Evolutionary conservation across 2,797 vertebrate species (phyloP).

Genomic region (Knipowitschia caucasica): DNA sequence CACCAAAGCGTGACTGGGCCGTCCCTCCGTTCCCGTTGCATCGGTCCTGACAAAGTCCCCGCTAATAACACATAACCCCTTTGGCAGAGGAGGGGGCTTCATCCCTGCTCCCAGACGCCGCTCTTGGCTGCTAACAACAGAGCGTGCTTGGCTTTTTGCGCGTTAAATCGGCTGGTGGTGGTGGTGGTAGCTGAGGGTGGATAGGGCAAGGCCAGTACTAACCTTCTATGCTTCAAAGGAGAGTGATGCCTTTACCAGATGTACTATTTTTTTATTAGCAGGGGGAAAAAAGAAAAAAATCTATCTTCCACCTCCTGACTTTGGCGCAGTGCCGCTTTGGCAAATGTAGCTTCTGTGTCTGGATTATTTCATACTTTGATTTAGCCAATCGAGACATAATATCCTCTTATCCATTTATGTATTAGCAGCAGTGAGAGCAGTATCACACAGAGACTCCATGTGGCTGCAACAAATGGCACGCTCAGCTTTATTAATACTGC

Average conservation of each 20-base stretch:
- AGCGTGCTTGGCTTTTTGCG: constrained; percentile 51
- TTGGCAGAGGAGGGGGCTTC: constrained; percentile 56
- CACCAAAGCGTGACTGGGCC: constrained; percentile 63
- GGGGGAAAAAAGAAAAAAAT: constrained; percentile 41
- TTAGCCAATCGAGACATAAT: constrained; percentile 50
- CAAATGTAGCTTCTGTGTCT: constrained; percentile 34
- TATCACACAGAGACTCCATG: constrained; percentile 34
- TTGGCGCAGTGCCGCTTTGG: constrained; percentile 48
- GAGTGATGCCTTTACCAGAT: constrained; percentile 67
- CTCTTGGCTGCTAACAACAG: constrained; percentile 60
- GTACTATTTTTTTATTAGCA: constrained; percentile 67
- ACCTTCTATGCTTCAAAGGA: constrained; percentile 64
- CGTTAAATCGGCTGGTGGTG: constrained; percentile 47
- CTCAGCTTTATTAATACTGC: constrained; percentile 45
- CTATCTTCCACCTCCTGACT: constrained; percentile 34
- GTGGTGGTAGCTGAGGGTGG: constrained; percentile 13
- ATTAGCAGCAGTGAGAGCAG: constrained; percentile 42
- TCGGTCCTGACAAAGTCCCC: constrained; percentile 53
- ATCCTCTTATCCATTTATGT: constrained; percentile 43
- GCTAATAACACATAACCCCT: constrained; percentile 68
- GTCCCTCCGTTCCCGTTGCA: constrained; percentile 19
- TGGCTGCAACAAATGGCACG: constrained; percentile 25
- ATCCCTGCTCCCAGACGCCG: constrained; percentile 51
- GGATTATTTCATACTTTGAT: constrained; percentile 55
- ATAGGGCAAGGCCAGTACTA: constrained; percentile 23